These are phyloP conservation scores for Petaurus breviceps DNA, from an alignment of 2,113 vertebrate species.

Conservation along the genomic window DNA sequence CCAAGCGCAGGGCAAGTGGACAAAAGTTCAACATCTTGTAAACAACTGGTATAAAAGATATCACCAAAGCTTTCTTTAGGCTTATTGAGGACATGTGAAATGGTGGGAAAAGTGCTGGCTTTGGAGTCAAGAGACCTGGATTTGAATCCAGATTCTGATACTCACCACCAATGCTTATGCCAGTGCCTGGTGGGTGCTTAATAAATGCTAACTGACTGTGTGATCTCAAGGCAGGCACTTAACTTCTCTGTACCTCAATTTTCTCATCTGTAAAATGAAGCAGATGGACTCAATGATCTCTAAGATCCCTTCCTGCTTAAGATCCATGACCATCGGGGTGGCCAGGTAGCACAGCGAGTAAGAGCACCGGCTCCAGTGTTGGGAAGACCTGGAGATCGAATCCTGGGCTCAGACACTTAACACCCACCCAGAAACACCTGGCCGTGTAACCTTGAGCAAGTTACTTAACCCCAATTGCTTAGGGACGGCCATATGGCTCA, in stretches of 20 bases:
- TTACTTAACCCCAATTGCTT: too few relatives aligned
- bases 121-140: neutral
- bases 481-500: too few relatives aligned
- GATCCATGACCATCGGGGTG: neutral
- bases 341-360: too few relatives aligned
- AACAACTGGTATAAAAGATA: neutral
- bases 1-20: neutral
- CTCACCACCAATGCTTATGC: neutral
- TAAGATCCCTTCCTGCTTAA: neutral
- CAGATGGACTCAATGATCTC: neutral
- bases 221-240: neutral
- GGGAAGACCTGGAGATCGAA: too few relatives aligned
- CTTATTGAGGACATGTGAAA: neutral
- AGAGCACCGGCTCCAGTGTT: too few relatives aligned
- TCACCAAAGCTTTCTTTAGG: neutral
- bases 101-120: neutral
- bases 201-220: neutral
- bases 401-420: too few relatives aligned
- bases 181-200: neutral
- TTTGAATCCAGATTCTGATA: neutral
- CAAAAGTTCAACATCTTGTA: neutral
- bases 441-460: too few relatives aligned
- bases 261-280: neutral
- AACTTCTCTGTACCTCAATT: neutral
- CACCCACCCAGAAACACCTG: too few relatives aligned